A percentile compares a stretch with the other conserved stretches of the same genome.
These are phyloP conservation scores for Hycleus cichorii DNA, from an alignment of 1,140 invertebrate genomes.

Conservation along the genomic window DNA sequence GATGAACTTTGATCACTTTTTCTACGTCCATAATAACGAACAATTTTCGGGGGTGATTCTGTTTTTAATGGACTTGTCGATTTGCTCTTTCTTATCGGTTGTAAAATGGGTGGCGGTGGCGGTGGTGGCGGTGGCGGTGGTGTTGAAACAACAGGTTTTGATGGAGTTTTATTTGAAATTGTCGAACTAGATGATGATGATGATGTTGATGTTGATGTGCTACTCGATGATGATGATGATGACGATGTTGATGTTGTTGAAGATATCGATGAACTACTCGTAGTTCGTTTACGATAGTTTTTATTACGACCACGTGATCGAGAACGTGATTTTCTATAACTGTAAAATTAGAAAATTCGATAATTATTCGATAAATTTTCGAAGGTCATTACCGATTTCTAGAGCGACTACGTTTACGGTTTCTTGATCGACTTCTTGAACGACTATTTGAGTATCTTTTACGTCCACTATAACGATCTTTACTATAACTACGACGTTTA, in stretches of 20 bases:
- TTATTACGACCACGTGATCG: slow-evolving; percentile 34
- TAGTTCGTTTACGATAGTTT: slow-evolving; percentile 21
- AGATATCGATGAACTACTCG: slow-evolving; percentile 3
- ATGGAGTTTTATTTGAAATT: neutral
- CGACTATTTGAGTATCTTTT: slow-evolving; percentile 37
- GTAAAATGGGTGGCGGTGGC: neutral
- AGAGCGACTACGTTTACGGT: slow-evolving; percentile 30
- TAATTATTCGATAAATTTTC: neutral
- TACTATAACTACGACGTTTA: slow-evolving; percentile 12
- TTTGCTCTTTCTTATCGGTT: slow-evolving; percentile 29
- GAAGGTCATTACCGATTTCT: slow-evolving; percentile 8
- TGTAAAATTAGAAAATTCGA: neutral
- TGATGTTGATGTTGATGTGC: slow-evolving; percentile 16
- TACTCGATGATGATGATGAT: neutral
- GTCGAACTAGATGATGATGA: neutral
- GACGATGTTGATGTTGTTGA: slow-evolving; percentile 5
- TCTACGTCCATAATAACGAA: slow-evolving; percentile 61
- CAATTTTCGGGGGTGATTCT: slow-evolving; percentile 35
- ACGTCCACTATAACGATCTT: slow-evolving; percentile 29
- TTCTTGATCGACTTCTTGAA: slow-evolving; percentile 23
- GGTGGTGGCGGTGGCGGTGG: slow-evolving; percentile 2
- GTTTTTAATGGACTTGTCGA: slow-evolving; percentile 32
- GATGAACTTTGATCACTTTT: slow-evolving; percentile 48
- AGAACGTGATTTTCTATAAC: slow-evolving; percentile 1
- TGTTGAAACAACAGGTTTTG: slow-evolving; percentile 4